Conservation (phyloP, 2,113 vertebrate genomes). For the Tenebrosternarchus preto region DNA sequence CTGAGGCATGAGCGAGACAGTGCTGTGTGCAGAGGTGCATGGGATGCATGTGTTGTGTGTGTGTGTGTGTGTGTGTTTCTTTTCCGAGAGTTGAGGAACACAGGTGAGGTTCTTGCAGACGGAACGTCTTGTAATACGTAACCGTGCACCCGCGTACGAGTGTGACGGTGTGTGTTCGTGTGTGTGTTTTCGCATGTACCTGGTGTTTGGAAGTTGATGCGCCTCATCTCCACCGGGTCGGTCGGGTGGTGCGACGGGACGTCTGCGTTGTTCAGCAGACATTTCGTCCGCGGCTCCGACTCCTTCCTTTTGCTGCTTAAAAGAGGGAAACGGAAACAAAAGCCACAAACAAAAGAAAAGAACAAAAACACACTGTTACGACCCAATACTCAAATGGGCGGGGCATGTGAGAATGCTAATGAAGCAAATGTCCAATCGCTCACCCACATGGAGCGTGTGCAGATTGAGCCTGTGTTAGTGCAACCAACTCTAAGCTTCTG, state of each 20-base stretch:
- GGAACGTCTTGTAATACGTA: too few species aligned
- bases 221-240: conserved; percentile 96
- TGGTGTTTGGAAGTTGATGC: conserved; percentile 98
- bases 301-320: conserved; percentile 91
- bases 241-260: conserved; percentile 93
- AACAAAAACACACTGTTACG: too few species aligned
- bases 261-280: conserved; percentile 92
- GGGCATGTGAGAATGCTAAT: neutral
- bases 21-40: too few species aligned
- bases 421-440: neutral
- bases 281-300: conserved; percentile 91
- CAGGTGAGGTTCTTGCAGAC: too few species aligned
- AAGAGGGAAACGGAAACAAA: conserved; percentile 11
- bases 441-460: neutral
- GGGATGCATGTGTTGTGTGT: too few species aligned
- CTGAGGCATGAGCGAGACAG: too few species aligned
- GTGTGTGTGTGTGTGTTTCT: conserved; percentile 14
- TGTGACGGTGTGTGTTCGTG: conserved; percentile 32
- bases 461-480: conserved; percentile 29
- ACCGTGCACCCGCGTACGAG: neutral
- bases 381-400: neutral
- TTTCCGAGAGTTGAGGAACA: too few species aligned
- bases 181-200: conserved; percentile 70
- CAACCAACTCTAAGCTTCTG: conserved; percentile 35
- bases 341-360: neutral